Conservation (phyloP, 2,113 vertebrate genomes). For the Oncorhynchus nerka region DNA sequence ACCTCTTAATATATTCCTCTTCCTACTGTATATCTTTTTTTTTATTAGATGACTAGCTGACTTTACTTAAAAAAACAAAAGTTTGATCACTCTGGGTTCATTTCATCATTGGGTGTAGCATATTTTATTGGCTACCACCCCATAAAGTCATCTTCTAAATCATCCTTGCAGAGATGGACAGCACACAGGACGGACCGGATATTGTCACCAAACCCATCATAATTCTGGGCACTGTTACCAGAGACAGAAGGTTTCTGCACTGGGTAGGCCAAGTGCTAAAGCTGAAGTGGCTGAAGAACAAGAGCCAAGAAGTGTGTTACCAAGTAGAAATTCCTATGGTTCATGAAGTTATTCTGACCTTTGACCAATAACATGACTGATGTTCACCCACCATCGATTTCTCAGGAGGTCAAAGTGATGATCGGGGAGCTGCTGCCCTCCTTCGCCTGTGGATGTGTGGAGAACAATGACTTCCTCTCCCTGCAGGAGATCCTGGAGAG, state of each 20-base stretch:
- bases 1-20: too few species aligned
- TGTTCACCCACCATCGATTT: neutral
- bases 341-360: too few species aligned
- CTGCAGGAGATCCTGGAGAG: conserved; percentile 21
- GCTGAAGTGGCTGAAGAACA: neutral
- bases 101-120: too few species aligned
- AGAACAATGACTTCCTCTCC: conserved; percentile 18
- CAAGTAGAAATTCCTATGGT: neutral
- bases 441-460: conserved; percentile 17
- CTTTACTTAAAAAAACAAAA: too few species aligned
- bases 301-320: neutral
- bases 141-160: too few species aligned
- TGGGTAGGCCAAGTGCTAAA: neutral
- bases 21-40: too few species aligned
- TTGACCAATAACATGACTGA: too few species aligned
- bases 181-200: neutral
- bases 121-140: too few species aligned
- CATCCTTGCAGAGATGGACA: neutral
- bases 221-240: neutral
- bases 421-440: conserved; percentile 10
- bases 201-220: neutral
- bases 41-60: too few species aligned
- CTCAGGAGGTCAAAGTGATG: neutral
- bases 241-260: neutral
- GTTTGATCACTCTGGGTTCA: too few species aligned